Evolutionary conservation across 2,113 vertebrate species (phyloP).

Genomic region (Cyanoliseus patagonus): DNA sequence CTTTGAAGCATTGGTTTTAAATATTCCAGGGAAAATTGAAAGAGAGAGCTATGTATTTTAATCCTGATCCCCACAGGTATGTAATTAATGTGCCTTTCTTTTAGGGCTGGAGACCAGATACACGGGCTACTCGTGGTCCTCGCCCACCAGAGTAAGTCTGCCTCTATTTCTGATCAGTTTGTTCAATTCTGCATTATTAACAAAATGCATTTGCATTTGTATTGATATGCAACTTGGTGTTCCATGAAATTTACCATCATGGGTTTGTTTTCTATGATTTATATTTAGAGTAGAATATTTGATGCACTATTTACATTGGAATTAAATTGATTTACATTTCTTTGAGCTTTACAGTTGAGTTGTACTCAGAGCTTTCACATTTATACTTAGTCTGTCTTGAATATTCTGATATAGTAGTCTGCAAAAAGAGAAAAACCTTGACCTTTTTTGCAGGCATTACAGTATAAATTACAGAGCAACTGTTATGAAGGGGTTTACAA

Average conservation of each 20-base stretch:
- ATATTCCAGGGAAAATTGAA: not conserved
- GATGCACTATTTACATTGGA: not conserved
- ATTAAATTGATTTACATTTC: not conserved
- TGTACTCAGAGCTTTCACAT: not conserved
- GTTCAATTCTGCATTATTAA: not conserved
- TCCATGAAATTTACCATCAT: not conserved
- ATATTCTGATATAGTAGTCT: not conserved
- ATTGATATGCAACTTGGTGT: not conserved
- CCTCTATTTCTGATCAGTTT: not conserved
- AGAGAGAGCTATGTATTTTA: not conserved
- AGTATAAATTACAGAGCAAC: not conserved
- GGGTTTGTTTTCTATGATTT: not conserved
- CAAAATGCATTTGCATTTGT: not conserved
- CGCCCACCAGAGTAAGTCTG: slow-evolving; percentile 73
- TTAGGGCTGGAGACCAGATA: slow-evolving; percentile 61
- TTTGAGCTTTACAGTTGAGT: not conserved
- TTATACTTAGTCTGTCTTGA: not conserved
- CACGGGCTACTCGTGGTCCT: slow-evolving; percentile 12
- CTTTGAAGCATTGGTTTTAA: not conserved
- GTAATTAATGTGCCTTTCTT: not conserved
- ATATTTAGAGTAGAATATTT: not conserved
- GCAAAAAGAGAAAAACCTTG: not conserved
- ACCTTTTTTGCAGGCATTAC: not conserved
- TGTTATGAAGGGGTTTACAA: not conserved
- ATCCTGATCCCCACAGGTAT: not conserved